phyloP scores from a whole-genome alignment of 1,140 invertebrate genomes.

The Chironomus striatipennis region DNA sequence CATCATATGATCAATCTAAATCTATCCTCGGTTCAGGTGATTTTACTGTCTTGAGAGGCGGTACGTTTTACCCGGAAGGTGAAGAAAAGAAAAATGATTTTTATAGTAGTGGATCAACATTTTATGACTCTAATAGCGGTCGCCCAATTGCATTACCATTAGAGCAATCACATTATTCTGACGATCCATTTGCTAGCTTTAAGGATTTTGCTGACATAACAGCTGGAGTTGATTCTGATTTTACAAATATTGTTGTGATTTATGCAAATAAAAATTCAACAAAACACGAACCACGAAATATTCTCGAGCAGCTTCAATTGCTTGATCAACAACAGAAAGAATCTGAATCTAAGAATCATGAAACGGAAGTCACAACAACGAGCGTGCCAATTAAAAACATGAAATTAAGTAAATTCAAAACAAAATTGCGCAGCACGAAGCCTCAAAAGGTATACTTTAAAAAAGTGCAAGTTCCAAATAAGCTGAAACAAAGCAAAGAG shows the following conservation, averaged over 20 bases:
- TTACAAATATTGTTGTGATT: slow-evolving; percentile 71
- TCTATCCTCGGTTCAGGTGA: slow-evolving; percentile 73
- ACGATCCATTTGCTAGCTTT: slow-evolving; percentile 76
- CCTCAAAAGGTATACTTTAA: slow-evolving; percentile 52
- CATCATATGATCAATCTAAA: slow-evolving; percentile 39
- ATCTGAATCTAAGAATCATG: slow-evolving; percentile 36
- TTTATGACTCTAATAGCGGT: not conserved
- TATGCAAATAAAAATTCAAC: slow-evolving; percentile 65
- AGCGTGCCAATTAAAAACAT: slow-evolving; percentile 32
- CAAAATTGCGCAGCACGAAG: slow-evolving; percentile 58
- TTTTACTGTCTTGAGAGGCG: slow-evolving; percentile 77
- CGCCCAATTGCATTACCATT: not conserved
- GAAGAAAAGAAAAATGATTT: slow-evolving; percentile 35
- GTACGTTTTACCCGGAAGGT: slow-evolving; percentile 61
- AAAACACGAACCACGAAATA: slow-evolving; percentile 62
- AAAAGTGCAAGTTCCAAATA: slow-evolving; percentile 39
- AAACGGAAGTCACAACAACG: not conserved
- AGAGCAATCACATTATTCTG: slow-evolving; percentile 40
- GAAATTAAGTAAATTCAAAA: slow-evolving; percentile 47
- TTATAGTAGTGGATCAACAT: slow-evolving; percentile 30
- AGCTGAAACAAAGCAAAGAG: slow-evolving; percentile 28
- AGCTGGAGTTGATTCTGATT: slow-evolving; percentile 67
- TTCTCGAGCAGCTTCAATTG: slow-evolving; percentile 66
- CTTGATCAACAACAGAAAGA: slow-evolving; percentile 53
- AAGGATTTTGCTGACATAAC: slow-evolving; percentile 83